phyloP scores from a whole-genome alignment of 2,797 vertebrate species.

The Halcyon smyrnensis region DNA sequence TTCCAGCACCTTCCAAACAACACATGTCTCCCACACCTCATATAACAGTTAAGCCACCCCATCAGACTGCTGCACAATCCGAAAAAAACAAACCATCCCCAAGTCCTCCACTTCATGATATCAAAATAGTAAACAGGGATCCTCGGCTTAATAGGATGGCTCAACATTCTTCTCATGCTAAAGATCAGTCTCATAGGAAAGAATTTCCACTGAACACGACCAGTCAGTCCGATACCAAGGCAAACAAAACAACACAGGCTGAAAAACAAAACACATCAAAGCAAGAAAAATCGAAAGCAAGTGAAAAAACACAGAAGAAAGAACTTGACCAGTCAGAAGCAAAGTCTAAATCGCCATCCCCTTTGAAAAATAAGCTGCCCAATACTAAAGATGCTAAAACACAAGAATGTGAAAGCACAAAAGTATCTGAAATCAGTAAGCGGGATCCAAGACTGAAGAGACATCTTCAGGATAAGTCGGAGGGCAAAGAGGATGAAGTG shows the following conservation, averaged over 20 bases:
- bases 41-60: constrained; percentile 73
- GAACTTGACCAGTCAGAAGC: constrained; percentile 78
- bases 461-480: constrained; percentile 85
- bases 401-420: constrained; percentile 80
- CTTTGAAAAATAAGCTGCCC: constrained; percentile 82
- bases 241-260: constrained; percentile 67
- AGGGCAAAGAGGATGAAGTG: constrained; percentile 86
- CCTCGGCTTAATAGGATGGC: constrained; percentile 89
- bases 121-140: constrained; percentile 88
- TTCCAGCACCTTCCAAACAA: constrained; percentile 76
- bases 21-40: constrained; percentile 68
- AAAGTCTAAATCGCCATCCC: constrained; percentile 88
- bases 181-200: constrained; percentile 86
- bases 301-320: constrained; percentile 84
- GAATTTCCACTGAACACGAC: constrained; percentile 70
- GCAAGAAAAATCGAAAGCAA: constrained; percentile 82
- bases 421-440: constrained; percentile 82
- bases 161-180: constrained; percentile 79
- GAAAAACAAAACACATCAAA: constrained; percentile 81
- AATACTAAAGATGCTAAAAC: constrained; percentile 80
- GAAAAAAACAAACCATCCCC: constrained; percentile 78
- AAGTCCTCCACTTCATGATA: constrained; percentile 82
- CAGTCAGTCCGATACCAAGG: constrained; percentile 79
- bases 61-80: constrained; percentile 71
- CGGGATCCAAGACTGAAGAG: constrained; percentile 93